Evolutionary conservation across 2,888 invertebrate genomes (phyloP).

Genomic region (Lysandra bellargus): DNA sequence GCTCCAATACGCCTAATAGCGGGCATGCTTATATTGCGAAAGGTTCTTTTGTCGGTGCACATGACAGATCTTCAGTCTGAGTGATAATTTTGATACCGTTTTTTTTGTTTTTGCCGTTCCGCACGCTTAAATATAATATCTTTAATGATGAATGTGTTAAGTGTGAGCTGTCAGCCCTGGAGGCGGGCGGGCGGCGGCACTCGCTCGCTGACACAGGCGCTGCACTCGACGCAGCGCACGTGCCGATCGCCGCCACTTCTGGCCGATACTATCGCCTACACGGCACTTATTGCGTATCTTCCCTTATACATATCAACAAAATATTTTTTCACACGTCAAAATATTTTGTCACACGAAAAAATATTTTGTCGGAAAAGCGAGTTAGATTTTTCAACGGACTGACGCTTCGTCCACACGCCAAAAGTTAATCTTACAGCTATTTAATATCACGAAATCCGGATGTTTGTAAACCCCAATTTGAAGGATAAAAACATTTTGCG

Average conservation of each 20-base stretch:
- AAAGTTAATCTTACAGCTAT: constrained; percentile 25
- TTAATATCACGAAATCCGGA: constrained; percentile 25
- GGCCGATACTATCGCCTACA: constrained; percentile 61
- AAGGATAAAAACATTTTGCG: constrained; percentile 30
- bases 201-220: constrained; percentile 55
- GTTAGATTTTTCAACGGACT: not conserved
- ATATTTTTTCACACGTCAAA: not conserved
- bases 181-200: constrained; percentile 46
- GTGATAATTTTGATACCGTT: too few relatives aligned
- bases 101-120: not conserved
- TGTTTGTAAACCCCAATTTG: constrained; percentile 30
- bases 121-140: not conserved
- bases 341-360: not conserved
- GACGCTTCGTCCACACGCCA: not conserved
- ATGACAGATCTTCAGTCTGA: not conserved
- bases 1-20: too few relatives aligned
- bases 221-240: constrained; percentile 67
- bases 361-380: not conserved
- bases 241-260: constrained; percentile 72
- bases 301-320: constrained; percentile 25
- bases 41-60: too few relatives aligned
- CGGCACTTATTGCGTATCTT: constrained; percentile 43
- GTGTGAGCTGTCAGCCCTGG: constrained; percentile 32
- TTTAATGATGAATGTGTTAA: not conserved
- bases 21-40: too few relatives aligned